Evolutionary conservation across 92 coral and sea anemone species (phyloP), one percentile per base, ranked within the genome.

Genomic region (Siderastrea radians): DNA sequence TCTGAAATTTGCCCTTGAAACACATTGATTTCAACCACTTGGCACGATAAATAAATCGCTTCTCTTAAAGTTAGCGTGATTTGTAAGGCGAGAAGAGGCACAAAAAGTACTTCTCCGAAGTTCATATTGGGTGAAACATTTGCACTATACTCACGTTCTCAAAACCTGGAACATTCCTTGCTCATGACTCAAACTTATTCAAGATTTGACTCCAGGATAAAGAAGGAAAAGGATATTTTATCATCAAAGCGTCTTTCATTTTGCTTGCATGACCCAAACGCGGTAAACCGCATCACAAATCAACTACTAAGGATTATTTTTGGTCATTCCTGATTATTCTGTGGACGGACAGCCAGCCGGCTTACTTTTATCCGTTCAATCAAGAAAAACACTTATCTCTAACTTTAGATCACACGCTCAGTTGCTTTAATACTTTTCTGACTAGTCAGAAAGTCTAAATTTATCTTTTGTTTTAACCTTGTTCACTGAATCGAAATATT

Each of bases 281-380:
- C 52, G 49, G 74, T 51, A 55, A 70, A 68, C 45, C 76, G 55
- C 67, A 49, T 57, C 55, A 2, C 46, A 69, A 55, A 47, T 48
- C 7, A 4, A 48, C 50, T 54, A 74, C 4, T 55, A 52, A 44
- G 68, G 68, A 70, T 69, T 82, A 82, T 70, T 70, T 58, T n/a
- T 82, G 85, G 63, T 3, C 13, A 59, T 46, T 78, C 11, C 59
- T 48, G 62, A 45, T 82, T 70, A 69, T 82, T 82, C 26, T 78
- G 86, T 82, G 86, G 78, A 70, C 8, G 59, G 64, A 26, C 83
- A 68, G 51, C 7, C 50, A 12, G 48, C 48, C 54, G 63, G 78
- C 55, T 82, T 82, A 82, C 16, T 70, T 67, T 81, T 82, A 82
- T 53, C 86, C 78, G 6, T 53, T 53, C 57, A 26, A 74, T 74